Percentiles rank a stretch among this genome's conserved stretches.
These are phyloP conservation scores for Okamejei kenojei DNA, from an alignment of 2,797 vertebrate species.

Conservation along the genomic window DNA sequence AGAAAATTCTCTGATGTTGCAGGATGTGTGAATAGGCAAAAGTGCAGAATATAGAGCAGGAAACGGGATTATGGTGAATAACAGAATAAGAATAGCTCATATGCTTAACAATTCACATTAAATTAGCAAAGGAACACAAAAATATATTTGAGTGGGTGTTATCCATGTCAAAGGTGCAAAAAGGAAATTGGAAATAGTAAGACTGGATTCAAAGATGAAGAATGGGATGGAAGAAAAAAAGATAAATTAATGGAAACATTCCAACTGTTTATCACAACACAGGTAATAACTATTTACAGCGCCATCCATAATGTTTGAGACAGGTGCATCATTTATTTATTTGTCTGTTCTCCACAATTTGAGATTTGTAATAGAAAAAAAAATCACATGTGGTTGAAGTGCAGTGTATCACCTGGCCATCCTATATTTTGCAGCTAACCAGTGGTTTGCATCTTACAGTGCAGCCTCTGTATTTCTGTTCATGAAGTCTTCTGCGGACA, in stretches of 20 bases:
- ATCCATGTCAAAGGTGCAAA: neutral
- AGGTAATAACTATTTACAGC: neutral
- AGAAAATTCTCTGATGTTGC: neutral
- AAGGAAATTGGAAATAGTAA: neutral
- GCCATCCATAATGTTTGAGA: too few species aligned
- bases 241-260: neutral
- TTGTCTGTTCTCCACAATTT: too few species aligned
- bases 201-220: neutral
- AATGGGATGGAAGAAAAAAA: neutral
- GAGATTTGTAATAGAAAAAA: too few species aligned
- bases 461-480: too few species aligned
- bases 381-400: too few species aligned
- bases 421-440: too few species aligned
- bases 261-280: neutral
- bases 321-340: too few species aligned
- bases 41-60: neutral
- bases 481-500: too few species aligned
- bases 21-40: neutral
- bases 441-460: too few species aligned
- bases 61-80: neutral
- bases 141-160: neutral
- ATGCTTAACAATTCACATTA: neutral
- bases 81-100: neutral
- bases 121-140: neutral
- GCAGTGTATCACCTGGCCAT: too few species aligned